Conservation (phyloP, 1,140 invertebrate genomes). For the Forficula auricularia region DNA sequence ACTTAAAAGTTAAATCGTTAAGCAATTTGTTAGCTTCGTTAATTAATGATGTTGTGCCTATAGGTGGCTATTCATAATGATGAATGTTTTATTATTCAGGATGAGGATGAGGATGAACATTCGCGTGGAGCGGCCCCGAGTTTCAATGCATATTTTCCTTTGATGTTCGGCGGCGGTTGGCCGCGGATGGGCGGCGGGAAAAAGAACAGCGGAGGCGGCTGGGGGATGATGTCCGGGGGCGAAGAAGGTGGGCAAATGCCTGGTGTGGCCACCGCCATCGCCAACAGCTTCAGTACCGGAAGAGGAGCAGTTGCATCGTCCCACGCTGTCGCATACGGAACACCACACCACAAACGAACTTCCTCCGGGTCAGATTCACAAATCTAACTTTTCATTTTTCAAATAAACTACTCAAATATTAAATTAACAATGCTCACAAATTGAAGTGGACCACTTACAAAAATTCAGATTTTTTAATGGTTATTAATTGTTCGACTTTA, state of each 20-base stretch:
- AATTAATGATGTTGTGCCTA: too few species aligned
- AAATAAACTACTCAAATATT: too few species aligned
- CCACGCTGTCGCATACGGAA: slow-evolving; percentile 47
- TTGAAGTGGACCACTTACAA: too few species aligned
- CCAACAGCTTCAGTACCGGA: slow-evolving; percentile 48
- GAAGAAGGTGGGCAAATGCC: slow-evolving; percentile 24
- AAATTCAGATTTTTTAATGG: too few species aligned
- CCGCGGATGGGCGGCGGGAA: slow-evolving; percentile 18
- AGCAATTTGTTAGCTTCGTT: too few species aligned
- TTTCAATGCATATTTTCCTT: slow-evolving; percentile 40
- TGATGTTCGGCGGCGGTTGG: slow-evolving; percentile 32
- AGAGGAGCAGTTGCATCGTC: slow-evolving; percentile 44
- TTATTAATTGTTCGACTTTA: too few species aligned
- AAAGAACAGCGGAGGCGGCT: slow-evolving; percentile 8
- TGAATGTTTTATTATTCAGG: slow-evolving; percentile 9
- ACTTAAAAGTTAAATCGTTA: too few species aligned
- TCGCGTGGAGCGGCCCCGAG: slow-evolving; percentile 20
- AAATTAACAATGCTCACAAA: too few species aligned
- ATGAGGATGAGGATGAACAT: slow-evolving; percentile 27
- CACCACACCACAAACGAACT: too few species aligned
- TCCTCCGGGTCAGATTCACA: too few species aligned
- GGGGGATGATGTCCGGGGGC: slow-evolving; percentile 4
- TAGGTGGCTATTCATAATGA: too few species aligned
- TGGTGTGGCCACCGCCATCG: slow-evolving; percentile 38
- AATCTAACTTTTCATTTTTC: too few species aligned